Percentiles rank a stretch among this genome's conserved stretches.
Evolutionary conservation across 1,140 invertebrate species (phyloP).

Genomic region (Platyscapa corneri): DNA sequence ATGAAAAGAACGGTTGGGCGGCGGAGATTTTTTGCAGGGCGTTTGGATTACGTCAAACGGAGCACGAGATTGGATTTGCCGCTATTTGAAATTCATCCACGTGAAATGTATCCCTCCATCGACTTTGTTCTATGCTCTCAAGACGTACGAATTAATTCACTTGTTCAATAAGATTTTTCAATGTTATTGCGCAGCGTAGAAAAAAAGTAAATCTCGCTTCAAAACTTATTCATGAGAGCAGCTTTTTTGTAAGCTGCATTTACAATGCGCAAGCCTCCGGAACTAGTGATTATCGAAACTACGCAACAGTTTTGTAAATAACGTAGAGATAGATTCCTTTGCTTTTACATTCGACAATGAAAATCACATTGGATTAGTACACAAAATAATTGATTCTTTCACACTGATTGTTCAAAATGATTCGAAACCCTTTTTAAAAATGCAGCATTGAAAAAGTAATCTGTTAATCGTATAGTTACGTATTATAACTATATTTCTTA

Average conservation of each 20-base stretch:
- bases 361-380: too few relatives aligned
- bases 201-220: background rate
- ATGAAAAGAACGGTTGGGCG: slow-evolving; percentile 54
- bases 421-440: too few relatives aligned
- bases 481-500: too few relatives aligned
- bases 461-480: too few relatives aligned
- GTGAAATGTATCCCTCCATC: slow-evolving; percentile 64
- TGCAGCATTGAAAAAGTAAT: too few relatives aligned
- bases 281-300: background rate
- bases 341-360: too few relatives aligned
- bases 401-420: too few relatives aligned
- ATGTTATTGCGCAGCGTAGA: background rate
- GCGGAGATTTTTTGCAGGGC: slow-evolving; percentile 34
- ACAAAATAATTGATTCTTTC: too few relatives aligned
- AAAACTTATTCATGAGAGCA: background rate
- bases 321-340: too few relatives aligned
- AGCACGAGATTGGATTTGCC: slow-evolving; percentile 71
- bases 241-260: background rate
- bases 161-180: background rate
- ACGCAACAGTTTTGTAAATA: background rate
- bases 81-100: slow-evolving; percentile 72
- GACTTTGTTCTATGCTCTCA: background rate
- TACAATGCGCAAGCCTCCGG: background rate
- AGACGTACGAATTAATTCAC: background rate
- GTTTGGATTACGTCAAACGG: slow-evolving; percentile 61